phyloP scores from a whole-genome alignment of 2,113 vertebrate species.

The Brachirus orientalis region DNA sequence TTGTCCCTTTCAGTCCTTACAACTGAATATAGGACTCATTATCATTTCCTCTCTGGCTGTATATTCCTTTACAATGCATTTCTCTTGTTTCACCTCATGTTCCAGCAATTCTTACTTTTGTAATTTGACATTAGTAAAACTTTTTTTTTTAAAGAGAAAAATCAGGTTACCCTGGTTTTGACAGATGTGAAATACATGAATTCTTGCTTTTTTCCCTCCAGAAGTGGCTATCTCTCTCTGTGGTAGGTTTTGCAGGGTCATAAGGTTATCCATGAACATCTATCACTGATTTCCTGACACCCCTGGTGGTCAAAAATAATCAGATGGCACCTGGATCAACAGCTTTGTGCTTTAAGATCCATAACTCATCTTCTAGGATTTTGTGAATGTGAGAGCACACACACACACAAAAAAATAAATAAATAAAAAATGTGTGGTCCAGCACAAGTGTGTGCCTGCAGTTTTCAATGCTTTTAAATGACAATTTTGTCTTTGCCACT shows the following conservation, averaged over 20 bases:
- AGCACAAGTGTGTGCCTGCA: conserved; percentile 11
- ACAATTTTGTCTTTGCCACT: conserved; percentile 13
- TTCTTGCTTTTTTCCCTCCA: conserved; percentile 22
- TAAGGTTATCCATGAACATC: conserved; percentile 74
- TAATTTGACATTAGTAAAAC: conserved; percentile 54
- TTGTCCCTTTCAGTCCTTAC: not conserved
- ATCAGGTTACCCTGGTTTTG: conserved; percentile 48
- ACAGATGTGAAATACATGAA: conserved; percentile 52
- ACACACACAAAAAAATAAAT: not conserved
- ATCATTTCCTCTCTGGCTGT: not conserved
- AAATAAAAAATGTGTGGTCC: conserved; percentile 18
- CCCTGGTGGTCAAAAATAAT: conserved; percentile 78
- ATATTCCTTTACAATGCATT: conserved; percentile 8
- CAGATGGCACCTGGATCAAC: conserved; percentile 82
- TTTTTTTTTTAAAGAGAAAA: conserved; percentile 2
- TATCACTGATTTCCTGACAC: conserved; percentile 72
- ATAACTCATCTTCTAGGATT: conserved; percentile 65
- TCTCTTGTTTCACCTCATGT: conserved; percentile 27
- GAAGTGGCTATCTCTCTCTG: conserved; percentile 42
- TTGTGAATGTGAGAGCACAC: conserved; percentile 39
- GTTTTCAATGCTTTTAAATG: conserved; percentile 10
- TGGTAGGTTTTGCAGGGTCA: conserved; percentile 64
- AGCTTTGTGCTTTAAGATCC: conserved; percentile 65
- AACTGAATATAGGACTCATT: conserved; percentile 23
- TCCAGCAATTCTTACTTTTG: conserved; percentile 43